Conservation (phyloP, 92 coral and sea anemone species). For the Phymanthus crucifer region DNA sequence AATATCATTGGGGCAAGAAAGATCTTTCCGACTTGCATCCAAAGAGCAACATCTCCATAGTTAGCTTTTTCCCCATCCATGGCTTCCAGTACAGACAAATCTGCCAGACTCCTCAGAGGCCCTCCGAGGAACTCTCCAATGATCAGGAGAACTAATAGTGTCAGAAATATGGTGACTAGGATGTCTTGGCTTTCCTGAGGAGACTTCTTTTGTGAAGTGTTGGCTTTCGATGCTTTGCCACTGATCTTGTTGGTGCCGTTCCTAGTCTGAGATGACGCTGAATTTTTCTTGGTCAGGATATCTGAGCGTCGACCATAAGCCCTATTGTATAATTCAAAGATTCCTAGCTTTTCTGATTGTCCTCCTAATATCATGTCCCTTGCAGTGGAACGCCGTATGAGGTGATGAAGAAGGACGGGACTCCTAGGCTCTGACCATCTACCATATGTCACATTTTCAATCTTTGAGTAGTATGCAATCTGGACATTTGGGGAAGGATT, state of each 20-base stretch:
- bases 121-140: constrained; percentile 33
- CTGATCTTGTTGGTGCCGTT: neutral
- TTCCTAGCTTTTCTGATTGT: constrained; percentile 15
- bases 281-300: neutral
- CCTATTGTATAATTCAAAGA: constrained; percentile 34
- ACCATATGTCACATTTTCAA: neutral
- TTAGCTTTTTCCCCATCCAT: constrained; percentile 25
- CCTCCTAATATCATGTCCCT: constrained; percentile 4
- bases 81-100: constrained; percentile 33
- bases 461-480: neutral
- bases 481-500: neutral
- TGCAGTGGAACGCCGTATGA: constrained; percentile 22
- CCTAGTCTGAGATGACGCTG: neutral
- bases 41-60: constrained; percentile 44
- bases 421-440: constrained; percentile 1
- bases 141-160: constrained; percentile 29
- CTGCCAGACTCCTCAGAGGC: constrained; percentile 32
- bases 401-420: constrained; percentile 1
- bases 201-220: constrained; percentile 11
- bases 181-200: constrained; percentile 45
- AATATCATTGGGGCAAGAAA: constrained; percentile 34
- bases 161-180: constrained; percentile 27
- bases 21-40: constrained; percentile 53
- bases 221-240: constrained; percentile 4
- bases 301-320: constrained; percentile 23